Conservation (phyloP, 2,797 vertebrate species). For the Cossypha caffra region DNA sequence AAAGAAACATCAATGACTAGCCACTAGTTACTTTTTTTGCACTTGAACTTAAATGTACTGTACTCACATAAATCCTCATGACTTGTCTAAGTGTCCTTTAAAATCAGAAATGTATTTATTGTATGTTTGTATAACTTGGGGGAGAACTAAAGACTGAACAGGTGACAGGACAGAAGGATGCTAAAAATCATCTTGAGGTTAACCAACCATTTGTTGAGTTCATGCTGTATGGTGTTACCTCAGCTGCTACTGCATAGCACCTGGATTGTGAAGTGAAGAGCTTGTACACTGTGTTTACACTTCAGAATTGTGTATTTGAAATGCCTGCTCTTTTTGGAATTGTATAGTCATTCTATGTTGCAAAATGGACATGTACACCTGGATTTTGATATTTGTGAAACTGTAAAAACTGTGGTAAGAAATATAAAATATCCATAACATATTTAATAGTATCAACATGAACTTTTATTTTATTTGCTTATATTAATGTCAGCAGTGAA, state of each 20-base stretch:
- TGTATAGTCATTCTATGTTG: constrained; percentile 65
- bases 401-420: constrained; percentile 64
- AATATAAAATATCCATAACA: constrained; percentile 60
- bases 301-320: constrained; percentile 63
- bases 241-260: constrained; percentile 68
- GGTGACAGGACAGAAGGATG: constrained; percentile 52
- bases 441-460: not conserved
- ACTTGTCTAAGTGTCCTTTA: constrained; percentile 83
- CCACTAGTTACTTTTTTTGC: constrained; percentile 78
- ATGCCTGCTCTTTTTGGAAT: constrained; percentile 75
- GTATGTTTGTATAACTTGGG: constrained; percentile 64
- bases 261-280: constrained; percentile 55
- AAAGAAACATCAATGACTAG: constrained; percentile 49
- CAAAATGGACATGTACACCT: constrained; percentile 47
- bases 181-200: constrained; percentile 38
- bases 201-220: constrained; percentile 15
- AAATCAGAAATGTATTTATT: constrained; percentile 80
- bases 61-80: constrained; percentile 77
- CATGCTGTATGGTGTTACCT: constrained; percentile 14
- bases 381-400: constrained; percentile 70
- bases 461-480: not conserved
- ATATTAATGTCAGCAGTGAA: not conserved
- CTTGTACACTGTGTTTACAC: constrained; percentile 75
- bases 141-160: constrained; percentile 28
- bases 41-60: constrained; percentile 80